Evolutionary conservation across 2,888 invertebrate species (phyloP).

Genomic region (Himalopsyche anomala): DNA sequence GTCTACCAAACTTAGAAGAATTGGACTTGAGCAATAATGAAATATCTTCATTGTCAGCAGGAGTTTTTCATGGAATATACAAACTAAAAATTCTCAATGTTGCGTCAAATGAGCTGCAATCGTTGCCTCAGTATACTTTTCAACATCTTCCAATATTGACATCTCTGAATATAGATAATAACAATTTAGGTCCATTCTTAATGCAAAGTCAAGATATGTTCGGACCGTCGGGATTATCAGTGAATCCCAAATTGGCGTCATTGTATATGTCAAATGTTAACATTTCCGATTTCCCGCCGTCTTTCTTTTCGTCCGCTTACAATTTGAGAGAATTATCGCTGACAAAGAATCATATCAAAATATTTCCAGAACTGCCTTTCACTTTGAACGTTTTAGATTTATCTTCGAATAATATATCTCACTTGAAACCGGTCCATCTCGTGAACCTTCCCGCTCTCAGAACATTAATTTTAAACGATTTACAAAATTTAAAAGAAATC

Average conservation of each 20-base stretch:
- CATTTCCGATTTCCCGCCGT: slow-evolving; percentile 70
- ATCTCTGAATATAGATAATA: slow-evolving; percentile 73
- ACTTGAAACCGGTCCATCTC: slow-evolving; percentile 75
- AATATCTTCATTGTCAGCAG: slow-evolving; percentile 70
- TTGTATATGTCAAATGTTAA: slow-evolving; percentile 71
- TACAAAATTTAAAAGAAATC: slow-evolving; percentile 75
- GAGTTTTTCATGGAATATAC: slow-evolving; percentile 71
- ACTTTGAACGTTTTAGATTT: slow-evolving; percentile 79
- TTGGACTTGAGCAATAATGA: slow-evolving; percentile 73
- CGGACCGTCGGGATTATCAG: slow-evolving; percentile 71
- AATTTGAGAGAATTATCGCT: slow-evolving; percentile 74
- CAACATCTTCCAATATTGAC: slow-evolving; percentile 71
- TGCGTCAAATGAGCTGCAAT: slow-evolving; percentile 72
- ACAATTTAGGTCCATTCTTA: slow-evolving; percentile 71
- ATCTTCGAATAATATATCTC: slow-evolving; percentile 78
- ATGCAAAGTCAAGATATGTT: slow-evolving; percentile 70
- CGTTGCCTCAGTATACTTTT: slow-evolving; percentile 71
- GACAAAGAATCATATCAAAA: slow-evolving; percentile 76
- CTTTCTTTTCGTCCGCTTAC: slow-evolving; percentile 73
- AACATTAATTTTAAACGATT: slow-evolving; percentile 77
- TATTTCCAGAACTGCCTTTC: slow-evolving; percentile 77
- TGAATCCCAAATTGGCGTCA: slow-evolving; percentile 70
- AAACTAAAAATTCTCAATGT: slow-evolving; percentile 73
- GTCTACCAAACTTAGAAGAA: slow-evolving; percentile 70
- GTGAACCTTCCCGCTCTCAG: slow-evolving; percentile 75